A percentile compares a stretch with the other conserved stretches of the same genome.
These are phyloP conservation scores for Cybosia mesomella DNA, from an alignment of 2,888 invertebrate species.

Conservation along the genomic window DNA sequence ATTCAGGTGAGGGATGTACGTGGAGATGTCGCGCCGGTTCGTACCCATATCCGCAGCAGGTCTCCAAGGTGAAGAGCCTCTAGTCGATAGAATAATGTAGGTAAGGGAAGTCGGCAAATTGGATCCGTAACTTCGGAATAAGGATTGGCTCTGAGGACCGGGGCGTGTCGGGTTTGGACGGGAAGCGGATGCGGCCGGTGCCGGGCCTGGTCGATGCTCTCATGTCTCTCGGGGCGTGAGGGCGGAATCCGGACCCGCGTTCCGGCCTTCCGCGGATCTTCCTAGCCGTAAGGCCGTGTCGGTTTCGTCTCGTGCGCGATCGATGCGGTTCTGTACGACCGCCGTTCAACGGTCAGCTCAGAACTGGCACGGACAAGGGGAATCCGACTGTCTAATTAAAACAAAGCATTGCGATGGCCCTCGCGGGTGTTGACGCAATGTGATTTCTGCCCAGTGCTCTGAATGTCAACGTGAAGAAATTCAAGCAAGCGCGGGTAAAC, in stretches of 20 bases:
- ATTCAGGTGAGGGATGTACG: conserved; percentile 68
- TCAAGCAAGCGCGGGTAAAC: conserved; percentile 73
- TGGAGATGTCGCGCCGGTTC: conserved; percentile 74
- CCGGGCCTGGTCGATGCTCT: conserved; percentile 29
- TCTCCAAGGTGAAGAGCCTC: conserved; percentile 91
- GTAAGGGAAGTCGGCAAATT: conserved; percentile 90
- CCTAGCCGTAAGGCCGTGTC: conserved; percentile 48
- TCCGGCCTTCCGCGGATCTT: conserved; percentile 56
- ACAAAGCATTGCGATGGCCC: conserved; percentile 90
- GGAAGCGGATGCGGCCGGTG: conserved; percentile 53
- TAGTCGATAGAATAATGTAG: conserved; percentile 89
- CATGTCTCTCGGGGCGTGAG: conserved; percentile 51
- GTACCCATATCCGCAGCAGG: conserved; percentile 92
- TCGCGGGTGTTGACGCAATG: conserved; percentile 88
- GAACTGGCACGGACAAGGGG: conserved; percentile 89
- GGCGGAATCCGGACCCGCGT: conserved; percentile 60
- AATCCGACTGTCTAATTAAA: conserved; percentile 90
- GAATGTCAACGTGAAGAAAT: conserved; percentile 88
- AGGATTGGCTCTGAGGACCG: conserved; percentile 92
- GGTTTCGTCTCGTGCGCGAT: conserved; percentile 58
- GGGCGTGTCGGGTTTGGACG: conserved; percentile 86
- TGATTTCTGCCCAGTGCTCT: conserved; percentile 81
- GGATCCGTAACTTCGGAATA: conserved; percentile 89
- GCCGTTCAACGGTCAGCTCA: conserved; percentile 84
- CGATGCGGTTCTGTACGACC: conserved; percentile 49